These are phyloP conservation scores for Karalla daura DNA, from an alignment of 2,797 vertebrate species.

Conservation along the genomic window DNA sequence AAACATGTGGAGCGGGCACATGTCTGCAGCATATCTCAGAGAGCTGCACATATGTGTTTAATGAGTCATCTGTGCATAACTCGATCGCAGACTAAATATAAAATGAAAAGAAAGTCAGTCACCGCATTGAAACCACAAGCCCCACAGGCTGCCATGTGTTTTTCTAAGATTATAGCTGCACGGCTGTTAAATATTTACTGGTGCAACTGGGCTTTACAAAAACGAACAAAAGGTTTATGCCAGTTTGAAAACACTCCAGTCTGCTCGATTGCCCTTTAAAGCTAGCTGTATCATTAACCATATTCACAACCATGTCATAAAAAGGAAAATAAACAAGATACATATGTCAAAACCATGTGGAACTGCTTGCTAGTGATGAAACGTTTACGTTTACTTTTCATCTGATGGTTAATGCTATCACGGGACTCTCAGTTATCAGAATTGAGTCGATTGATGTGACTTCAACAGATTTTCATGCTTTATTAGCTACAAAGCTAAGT, in stretches of 20 bases:
- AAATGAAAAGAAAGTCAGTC: constrained; percentile 37
- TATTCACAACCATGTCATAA: neutral
- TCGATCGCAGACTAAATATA: constrained; percentile 69
- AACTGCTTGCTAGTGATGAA: neutral
- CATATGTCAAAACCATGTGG: neutral
- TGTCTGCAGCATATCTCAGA: constrained; percentile 51
- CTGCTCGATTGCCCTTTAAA: neutral
- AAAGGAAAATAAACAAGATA: neutral
- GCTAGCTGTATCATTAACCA: neutral
- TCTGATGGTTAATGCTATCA: neutral
- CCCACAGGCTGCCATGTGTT: constrained; percentile 27
- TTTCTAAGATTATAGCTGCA: neutral
- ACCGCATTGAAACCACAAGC: constrained; percentile 11
- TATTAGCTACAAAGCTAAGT: neutral
- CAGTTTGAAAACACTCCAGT: neutral
- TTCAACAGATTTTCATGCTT: neutral
- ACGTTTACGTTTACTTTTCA: neutral
- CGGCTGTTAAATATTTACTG: neutral
- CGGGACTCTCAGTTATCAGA: neutral
- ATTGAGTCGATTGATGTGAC: no score
- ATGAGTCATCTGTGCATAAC: constrained; percentile 36
- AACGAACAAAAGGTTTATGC: neutral
- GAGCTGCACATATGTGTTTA: constrained; percentile 42
- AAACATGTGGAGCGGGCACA: constrained; percentile 44
- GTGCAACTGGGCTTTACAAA: neutral